Conservation (phyloP, 1,140 invertebrate genomes). For the fruit fly (Drosophila melanogaster) region Release_6_plus_ISO1_MT NC_004354.4:14075501-14076000, state of each 20-base stretch:
- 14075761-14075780: too few relatives aligned
- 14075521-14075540: slow-evolving; percentile 61
- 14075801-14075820: slow-evolving; percentile 10
- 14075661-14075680: too few relatives aligned
- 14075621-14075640: too few relatives aligned
- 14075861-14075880: slow-evolving; percentile 69
- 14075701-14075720: too few relatives aligned
- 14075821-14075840: slow-evolving; percentile 60
- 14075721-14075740: too few relatives aligned
- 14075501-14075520: slow-evolving; percentile 73
- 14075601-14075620: too few relatives aligned
- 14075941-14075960: not conserved
- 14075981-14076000: slow-evolving; percentile 17
- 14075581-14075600: not conserved
- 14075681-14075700: too few relatives aligned
- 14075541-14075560: slow-evolving; percentile 27
- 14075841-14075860: slow-evolving; percentile 79
- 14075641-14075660: too few relatives aligned
- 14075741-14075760: too few relatives aligned
- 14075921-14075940: not conserved
- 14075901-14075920: slow-evolving; percentile 5
- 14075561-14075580: not conserved
- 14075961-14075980: slow-evolving; percentile 22
- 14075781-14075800: not conserved
- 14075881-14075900: slow-evolving; percentile 70